Base-by-base conservation (phyloP, 2,888 invertebrate species). In the Hemicrepidius hirtus region DNA sequence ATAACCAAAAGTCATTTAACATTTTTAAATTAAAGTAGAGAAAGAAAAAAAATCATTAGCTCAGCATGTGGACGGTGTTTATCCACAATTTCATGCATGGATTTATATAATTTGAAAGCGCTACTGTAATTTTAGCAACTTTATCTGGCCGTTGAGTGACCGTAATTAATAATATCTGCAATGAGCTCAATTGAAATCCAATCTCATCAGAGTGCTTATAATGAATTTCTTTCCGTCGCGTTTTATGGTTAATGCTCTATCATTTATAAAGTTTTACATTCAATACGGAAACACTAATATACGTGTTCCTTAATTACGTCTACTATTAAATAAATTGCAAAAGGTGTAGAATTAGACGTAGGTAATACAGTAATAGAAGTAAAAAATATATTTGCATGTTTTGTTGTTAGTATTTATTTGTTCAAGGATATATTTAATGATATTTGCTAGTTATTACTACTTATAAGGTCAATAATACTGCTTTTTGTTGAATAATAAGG, bases 111-210 rank as follows among this genome's bases (percentile, higher is more conserved):
- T 9, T 44, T 44, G 44, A 18, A 44, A 44, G 44, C 18, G 44
- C 44, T 44, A 44, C 44, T 44, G 44, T 44, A 44, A 44, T 44
- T 44, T 44, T 18, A 44, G 18, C 13, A 28, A 53, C 6, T 50
- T 24, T 50, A 21, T 24, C 21, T 53, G 24, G 13, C 24, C 16
- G n/a, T n/a, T 50, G 21, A 12, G 50, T 10, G 10, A 50, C 24
- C 24, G 28, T 0, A 13, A 53, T 53, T 53, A 53, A 53, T 53
- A 32, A 53, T 21, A 53, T 28, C 13, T 53, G 28, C 28, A n/a
- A 50, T 28, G 53, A n/a, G 32, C 28, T n/a, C n/a, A 12, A 53
- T 53, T 53, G 53, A 53, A 53, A 53, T 53, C 21, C 53, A 1
- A 53, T 53, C 53, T 28, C 13, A 28, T n/a, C 13, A 32, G 53